Base-by-base conservation (phyloP, 2,113 vertebrate species). In the Psittacula cyanocephala region DNA sequence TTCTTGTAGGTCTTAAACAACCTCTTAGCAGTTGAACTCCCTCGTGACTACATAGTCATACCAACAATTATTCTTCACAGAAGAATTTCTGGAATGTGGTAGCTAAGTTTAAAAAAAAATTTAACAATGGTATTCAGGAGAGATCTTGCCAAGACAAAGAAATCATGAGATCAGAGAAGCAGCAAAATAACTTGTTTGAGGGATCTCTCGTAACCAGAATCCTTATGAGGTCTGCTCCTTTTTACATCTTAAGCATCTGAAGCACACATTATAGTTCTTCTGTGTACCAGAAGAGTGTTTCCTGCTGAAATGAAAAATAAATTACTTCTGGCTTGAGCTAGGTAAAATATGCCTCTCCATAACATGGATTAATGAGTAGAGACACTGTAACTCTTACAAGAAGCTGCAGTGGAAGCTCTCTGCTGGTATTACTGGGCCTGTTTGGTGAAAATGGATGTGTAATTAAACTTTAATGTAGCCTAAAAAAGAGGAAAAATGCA, bases 1-100 rank as follows among this genome's bases (percentile, higher is more conserved):
- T 81, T 75, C 84, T 74, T 88, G 55, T 92, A 77, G 68, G 86
- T 75, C 80, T 95, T 79, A 88, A 86, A 94, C 86, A 97, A 94
- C 72, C 82, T 86, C 82, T 75, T 81, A 81, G 75, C 39, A 78
- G 69, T 33, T 88, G 39, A 91, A 78, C 10, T 86, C 76, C 68
- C 55, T 50, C 78, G 49, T 78, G 82, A 60, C 53, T 76, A 29
- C 35, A 78, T 20, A 84, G 80, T 81, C 80, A 92, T 86, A 79
- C 52, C 39, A 82, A 90, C 43, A 6, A 55, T 64, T 86, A 63
- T 75, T 88, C 62, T 37, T 64, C 65, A 84, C 50, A 78, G 55
- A 93, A 86, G 18, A 88, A 95, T 90, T 78, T 78, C 43, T 90
- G 76, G 90, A 95, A 96, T 79, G 76, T 62, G 31, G 69, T 71